Evolutionary conservation across 2,797 vertebrate genomes (phyloP).

Genomic region (Tolypeutes matacus): DNA sequence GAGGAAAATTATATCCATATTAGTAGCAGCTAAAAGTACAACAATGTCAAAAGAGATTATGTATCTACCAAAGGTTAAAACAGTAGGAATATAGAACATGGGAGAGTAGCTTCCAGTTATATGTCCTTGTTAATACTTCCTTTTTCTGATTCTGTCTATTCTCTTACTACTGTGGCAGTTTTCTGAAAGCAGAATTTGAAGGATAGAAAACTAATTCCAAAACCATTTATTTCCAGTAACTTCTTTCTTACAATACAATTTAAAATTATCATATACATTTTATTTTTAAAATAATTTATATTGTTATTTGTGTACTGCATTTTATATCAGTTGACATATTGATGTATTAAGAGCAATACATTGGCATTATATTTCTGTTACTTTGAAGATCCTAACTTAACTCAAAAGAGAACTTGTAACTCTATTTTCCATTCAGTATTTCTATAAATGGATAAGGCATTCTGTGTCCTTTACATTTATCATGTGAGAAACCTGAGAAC

Average conservation of each 20-base stretch:
- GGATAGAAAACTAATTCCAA: background rate
- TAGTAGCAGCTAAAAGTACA: background rate
- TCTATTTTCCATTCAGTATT: background rate
- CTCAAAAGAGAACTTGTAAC: background rate
- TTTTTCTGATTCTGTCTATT: background rate
- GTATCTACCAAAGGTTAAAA: background rate
- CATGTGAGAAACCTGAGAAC: background rate
- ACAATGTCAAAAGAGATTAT: background rate
- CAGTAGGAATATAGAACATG: background rate
- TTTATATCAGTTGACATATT: background rate
- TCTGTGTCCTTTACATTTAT: background rate
- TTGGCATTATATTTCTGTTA: background rate
- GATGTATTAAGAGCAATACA: too few relatives aligned
- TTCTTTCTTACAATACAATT: background rate
- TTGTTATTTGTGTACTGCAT: background rate
- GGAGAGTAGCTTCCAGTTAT: background rate
- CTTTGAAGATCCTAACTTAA: background rate
- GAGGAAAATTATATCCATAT: background rate
- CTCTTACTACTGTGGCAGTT: background rate
- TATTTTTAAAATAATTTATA: background rate
- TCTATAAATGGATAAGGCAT: background rate
- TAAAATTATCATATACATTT: background rate
- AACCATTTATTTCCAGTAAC: background rate
- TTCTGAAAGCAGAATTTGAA: background rate
- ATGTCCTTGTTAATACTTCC: background rate